These are phyloP conservation scores for Enteromius thamalakanensis DNA, from an alignment of 2,797 vertebrate species.

Conservation along the genomic window DNA sequence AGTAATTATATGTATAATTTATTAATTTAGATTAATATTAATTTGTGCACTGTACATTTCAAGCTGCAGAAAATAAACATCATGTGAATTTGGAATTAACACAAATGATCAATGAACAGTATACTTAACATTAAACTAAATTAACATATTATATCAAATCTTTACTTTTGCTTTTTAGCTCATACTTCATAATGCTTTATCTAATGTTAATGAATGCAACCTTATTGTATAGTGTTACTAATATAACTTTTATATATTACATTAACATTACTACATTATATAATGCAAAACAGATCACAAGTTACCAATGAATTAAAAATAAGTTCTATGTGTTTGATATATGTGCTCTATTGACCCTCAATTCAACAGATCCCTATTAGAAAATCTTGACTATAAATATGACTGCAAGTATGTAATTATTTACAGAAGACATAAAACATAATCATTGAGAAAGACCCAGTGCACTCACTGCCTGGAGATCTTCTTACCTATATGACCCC, in stretches of 20 bases:
- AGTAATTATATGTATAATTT: background rate
- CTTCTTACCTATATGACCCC: constrained; percentile 13
- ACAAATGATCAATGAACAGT: background rate
- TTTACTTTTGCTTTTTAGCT: background rate
- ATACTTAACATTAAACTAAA: background rate
- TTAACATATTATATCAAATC: background rate
- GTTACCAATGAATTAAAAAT: background rate
- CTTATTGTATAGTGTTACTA: background rate
- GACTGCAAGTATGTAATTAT: background rate
- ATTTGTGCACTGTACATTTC: background rate
- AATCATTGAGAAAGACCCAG: background rate
- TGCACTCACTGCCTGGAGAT: background rate
- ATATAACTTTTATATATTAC: background rate
- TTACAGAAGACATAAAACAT: constrained; percentile 15
- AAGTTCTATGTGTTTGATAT: background rate
- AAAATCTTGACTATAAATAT: background rate
- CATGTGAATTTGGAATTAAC: background rate
- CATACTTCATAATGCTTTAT: background rate
- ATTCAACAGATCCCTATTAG: background rate
- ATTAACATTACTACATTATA: background rate
- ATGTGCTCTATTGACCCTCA: background rate
- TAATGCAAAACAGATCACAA: background rate
- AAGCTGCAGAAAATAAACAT: background rate
- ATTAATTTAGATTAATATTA: background rate
- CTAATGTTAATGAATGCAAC: background rate